These are phyloP conservation scores for Heterodera carotae DNA, from an alignment of 1,140 invertebrate genomes.

Conservation along the genomic window DNA sequence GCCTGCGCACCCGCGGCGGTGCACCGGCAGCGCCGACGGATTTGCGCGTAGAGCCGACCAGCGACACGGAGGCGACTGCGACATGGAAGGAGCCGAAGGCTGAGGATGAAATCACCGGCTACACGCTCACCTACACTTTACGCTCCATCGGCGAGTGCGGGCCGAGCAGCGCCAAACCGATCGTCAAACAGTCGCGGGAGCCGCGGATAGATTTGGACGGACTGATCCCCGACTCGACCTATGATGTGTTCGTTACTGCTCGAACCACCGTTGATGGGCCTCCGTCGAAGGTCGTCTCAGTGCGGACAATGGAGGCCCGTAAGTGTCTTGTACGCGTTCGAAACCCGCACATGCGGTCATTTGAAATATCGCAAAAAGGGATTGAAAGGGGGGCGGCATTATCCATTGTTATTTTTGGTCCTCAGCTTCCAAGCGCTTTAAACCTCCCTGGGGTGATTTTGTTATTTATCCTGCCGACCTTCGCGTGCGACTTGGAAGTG, in stretches of 20 bases:
- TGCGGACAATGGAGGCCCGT: slow-evolving; percentile 60
- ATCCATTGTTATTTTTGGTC: too few relatives aligned
- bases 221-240: slow-evolving; percentile 61
- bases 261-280: slow-evolving; percentile 62
- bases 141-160: slow-evolving; percentile 65
- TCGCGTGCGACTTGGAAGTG: neutral
- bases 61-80: slow-evolving; percentile 44
- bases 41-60: slow-evolving; percentile 51
- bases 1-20: slow-evolving; percentile 56
- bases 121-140: slow-evolving; percentile 62
- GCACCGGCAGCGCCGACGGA: slow-evolving; percentile 59
- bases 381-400: too few relatives aligned
- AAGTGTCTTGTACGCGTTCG: slow-evolving; percentile 6
- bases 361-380: too few relatives aligned
- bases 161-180: slow-evolving; percentile 50
- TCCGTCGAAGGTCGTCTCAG: slow-evolving; percentile 54
- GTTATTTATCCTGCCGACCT: too few relatives aligned
- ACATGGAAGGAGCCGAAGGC: slow-evolving; percentile 56
- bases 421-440: too few relatives aligned
- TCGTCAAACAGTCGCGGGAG: slow-evolving; percentile 48
- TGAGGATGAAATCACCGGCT: slow-evolving; percentile 65
- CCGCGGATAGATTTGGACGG: slow-evolving; percentile 47
- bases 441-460: too few relatives aligned
- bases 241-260: slow-evolving; percentile 62
- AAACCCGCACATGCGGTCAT: neutral